Conservation (phyloP, 2,888 invertebrate species). For the Cacoxenus indagator region DNA sequence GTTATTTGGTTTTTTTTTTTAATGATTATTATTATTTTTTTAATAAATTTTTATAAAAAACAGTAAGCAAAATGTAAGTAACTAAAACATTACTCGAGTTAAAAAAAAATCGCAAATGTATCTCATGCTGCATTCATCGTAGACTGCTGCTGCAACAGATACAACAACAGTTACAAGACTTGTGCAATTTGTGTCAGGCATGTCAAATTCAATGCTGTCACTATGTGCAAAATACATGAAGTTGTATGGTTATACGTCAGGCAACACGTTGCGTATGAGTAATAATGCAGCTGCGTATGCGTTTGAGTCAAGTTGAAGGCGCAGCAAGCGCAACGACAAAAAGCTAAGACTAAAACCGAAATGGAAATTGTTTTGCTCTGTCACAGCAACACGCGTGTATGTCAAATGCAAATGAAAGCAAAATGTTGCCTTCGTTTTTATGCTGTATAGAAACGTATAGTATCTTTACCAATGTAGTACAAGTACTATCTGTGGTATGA, state of each 20-base stretch:
- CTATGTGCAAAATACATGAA: conserved; percentile 27
- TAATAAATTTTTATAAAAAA: too few relatives aligned
- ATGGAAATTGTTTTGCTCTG: conserved; percentile 18
- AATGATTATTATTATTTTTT: too few relatives aligned
- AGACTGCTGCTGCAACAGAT: neutral
- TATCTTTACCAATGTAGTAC: neutral
- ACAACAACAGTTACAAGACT: conserved; percentile 17
- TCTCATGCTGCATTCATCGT: neutral
- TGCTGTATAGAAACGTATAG: neutral
- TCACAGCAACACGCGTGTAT: neutral
- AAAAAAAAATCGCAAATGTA: neutral
- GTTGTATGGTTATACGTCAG: neutral
- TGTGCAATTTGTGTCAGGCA: conserved; percentile 27
- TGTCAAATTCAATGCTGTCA: conserved; percentile 47
- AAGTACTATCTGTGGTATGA: neutral
- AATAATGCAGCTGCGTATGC: neutral
- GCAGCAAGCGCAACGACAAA: neutral
- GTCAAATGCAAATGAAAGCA: neutral
- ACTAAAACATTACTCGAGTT: too few relatives aligned
- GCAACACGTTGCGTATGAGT: conserved; percentile 15
- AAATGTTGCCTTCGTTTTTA: neutral
- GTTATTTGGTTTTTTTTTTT: too few relatives aligned
- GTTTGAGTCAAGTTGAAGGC: neutral
- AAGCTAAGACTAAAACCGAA: conserved; percentile 2
- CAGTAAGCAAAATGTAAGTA: too few relatives aligned